Base-by-base conservation (phyloP, 2,797 vertebrate species). In the Siniperca undulata region DNA sequence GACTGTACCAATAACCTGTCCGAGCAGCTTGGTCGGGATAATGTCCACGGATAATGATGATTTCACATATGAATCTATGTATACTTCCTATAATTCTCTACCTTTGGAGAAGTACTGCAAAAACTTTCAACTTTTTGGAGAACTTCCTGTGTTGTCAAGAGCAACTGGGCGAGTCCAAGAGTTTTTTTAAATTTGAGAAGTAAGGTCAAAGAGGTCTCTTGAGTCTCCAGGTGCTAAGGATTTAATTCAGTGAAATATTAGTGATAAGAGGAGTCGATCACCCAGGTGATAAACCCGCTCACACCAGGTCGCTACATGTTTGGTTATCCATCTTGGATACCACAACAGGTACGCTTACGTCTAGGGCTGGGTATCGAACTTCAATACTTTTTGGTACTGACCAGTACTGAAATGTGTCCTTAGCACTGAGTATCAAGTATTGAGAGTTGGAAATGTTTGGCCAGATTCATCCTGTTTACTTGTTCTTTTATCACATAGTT, bases 181-280 rank as follows among this genome's bases (percentile, higher is more conserved):
- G 0, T 56, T 48, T 67, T 27, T 34, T 19, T 13, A 59, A 10
- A 66, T 75, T 38, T 16, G 11, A 64, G 19, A 36, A 46, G 46
- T 38, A 2, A 61, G n/a, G 48, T 46, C 22, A 30, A 11, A 69
- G 6, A 65, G n/a, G 20, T 60, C 36, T 73, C 4, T 42, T 30
- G 58, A 80, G 38, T 73, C 58, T 46, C n/a, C 20, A 34, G 67
- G 55, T 40, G 70, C 64, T 58, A 19, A 60, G 17, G 19, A 70
- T 67, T 60, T 24, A 46, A 74, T 68, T 56, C 36, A n/a, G 7
- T 62, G 12, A 75, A n/a, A 70, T 73, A 20, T 77, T 70, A 48
- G 2, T 12, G 13, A 27, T 36, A 9, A 30, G 30, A 53, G 14
- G 36, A 52, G 10, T 56, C 7, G 20, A 46, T 56, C 42, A 58